phyloP scores from a whole-genome alignment of 1,140 invertebrate species.

The Euschistus heros region DNA sequence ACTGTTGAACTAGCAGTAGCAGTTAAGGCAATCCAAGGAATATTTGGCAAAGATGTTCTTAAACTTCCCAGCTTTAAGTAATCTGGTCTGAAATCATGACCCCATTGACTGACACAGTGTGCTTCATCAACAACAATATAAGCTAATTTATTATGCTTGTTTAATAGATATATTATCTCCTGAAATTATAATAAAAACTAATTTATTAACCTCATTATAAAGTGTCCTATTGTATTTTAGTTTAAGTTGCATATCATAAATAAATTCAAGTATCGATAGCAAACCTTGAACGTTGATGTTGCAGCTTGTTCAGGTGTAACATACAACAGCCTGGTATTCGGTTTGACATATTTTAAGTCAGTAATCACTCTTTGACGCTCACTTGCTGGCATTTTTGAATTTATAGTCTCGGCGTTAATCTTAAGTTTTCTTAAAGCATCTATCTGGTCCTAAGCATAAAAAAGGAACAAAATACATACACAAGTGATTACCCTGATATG shows the following conservation, averaged over 20 bases:
- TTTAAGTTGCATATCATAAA: too few species aligned
- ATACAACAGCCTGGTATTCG: conserved; percentile 72
- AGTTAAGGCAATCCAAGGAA: conserved; percentile 85
- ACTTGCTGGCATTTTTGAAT: conserved; percentile 67
- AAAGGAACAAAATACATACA: conserved; percentile 10
- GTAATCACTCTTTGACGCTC: conserved; percentile 62
- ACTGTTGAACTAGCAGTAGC: conserved; percentile 64
- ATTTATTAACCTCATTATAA: too few species aligned
- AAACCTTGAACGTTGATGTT: conserved; percentile 58
- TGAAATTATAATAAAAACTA: conserved; percentile 26
- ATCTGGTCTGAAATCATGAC: conserved; percentile 92
- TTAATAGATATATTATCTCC: conserved; percentile 37
- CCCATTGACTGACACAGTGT: conserved; percentile 96
- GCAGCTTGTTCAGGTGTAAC: conserved; percentile 85
- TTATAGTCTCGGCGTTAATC: conserved; percentile 72
- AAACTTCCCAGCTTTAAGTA: conserved; percentile 73
- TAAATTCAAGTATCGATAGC: background rate
- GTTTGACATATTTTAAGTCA: conserved; percentile 57
- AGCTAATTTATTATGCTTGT: conserved; percentile 41
- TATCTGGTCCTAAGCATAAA: conserved; percentile 39
- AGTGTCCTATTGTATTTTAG: too few species aligned
- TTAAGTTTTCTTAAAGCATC: conserved; percentile 46
- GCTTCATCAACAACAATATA: conserved; percentile 85
- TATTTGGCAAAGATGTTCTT: conserved; percentile 45
- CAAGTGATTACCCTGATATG: too few species aligned